These are phyloP conservation scores for Ichneumoninae sp. DNA, from an alignment of 2,888 invertebrate genomes.

Conservation along the genomic window DNA sequence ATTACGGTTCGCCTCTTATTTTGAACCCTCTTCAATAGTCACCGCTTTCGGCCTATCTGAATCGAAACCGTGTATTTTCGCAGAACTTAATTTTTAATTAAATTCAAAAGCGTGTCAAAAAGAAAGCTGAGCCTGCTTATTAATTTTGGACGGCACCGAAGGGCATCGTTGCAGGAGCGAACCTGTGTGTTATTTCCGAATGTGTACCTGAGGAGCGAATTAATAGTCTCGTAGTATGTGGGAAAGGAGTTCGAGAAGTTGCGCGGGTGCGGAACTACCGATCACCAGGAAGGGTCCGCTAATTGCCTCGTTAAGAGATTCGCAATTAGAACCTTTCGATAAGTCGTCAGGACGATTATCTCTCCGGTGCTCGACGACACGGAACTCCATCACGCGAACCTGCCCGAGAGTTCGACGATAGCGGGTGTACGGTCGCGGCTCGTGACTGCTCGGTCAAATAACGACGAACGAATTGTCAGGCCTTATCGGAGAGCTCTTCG, in stretches of 20 bases:
- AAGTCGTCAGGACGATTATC: slow-evolving; percentile 58
- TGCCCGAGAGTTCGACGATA: slow-evolving; percentile 23
- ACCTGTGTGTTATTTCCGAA: background rate
- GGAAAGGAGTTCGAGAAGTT: slow-evolving; percentile 10
- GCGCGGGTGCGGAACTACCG: slow-evolving; percentile 26
- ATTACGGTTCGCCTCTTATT: background rate
- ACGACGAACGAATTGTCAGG: slow-evolving; percentile 31
- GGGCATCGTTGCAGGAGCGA: background rate
- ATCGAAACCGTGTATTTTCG: too few species aligned
- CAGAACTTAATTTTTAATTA: too few species aligned
- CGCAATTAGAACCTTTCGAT: slow-evolving; percentile 62
- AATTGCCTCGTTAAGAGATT: slow-evolving; percentile 60
- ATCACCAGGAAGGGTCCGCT: slow-evolving; percentile 58
- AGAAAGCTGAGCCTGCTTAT: background rate
- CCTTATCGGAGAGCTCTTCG: slow-evolving; percentile 15
- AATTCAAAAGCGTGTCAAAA: too few species aligned
- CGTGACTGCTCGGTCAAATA: slow-evolving; percentile 30
- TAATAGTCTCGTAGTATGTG: slow-evolving; percentile 8
- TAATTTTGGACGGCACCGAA: background rate
- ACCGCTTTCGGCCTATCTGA: background rate
- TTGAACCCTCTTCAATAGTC: slow-evolving; percentile 5
- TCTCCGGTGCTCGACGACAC: slow-evolving; percentile 15
- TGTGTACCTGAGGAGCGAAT: background rate
- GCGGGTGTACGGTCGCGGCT: background rate
- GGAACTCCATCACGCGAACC: slow-evolving; percentile 31